These are phyloP conservation scores for Mesitornis unicolor DNA, from an alignment of 2,113 vertebrate genomes.

Conservation along the genomic window DNA sequence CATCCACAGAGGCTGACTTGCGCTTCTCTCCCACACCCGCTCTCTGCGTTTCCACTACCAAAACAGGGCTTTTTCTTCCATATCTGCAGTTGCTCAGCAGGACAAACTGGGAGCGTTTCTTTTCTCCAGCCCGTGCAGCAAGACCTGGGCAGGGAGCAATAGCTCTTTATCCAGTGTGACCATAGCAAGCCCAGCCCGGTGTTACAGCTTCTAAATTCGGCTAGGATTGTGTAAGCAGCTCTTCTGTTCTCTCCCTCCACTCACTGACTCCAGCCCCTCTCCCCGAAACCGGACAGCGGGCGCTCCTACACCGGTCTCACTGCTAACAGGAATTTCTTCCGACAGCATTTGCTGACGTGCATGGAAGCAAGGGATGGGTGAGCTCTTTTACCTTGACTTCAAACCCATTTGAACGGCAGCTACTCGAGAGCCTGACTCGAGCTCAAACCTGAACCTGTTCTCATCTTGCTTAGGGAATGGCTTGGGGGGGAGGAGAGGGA, in stretches of 20 bases:
- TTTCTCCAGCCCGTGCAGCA: background rate
- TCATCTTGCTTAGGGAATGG: background rate
- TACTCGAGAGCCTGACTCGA: background rate
- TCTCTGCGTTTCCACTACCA: background rate
- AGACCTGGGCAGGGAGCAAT: background rate
- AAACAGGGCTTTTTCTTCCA: background rate
- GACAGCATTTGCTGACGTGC: conserved; percentile 23
- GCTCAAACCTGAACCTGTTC: background rate
- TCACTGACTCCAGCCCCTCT: background rate
- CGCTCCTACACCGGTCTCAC: background rate
- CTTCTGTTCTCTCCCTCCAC: background rate
- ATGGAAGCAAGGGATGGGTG: conserved; percentile 56
- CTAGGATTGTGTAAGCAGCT: background rate
- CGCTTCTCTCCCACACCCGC: background rate
- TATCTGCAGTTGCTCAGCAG: background rate
- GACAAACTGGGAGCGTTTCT: background rate
- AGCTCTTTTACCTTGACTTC: conserved; percentile 54
- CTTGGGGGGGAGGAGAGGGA: background rate
- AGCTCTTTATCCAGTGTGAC: background rate
- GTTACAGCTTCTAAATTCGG: background rate
- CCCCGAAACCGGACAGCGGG: background rate
- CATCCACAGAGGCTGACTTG: background rate
- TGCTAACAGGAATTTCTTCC: conserved; percentile 5
- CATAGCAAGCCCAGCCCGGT: background rate
- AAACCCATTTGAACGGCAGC: background rate